These are phyloP conservation scores for Lordiphosa clarofinis DNA, from an alignment of 1,140 invertebrate species.

Conservation along the genomic window DNA sequence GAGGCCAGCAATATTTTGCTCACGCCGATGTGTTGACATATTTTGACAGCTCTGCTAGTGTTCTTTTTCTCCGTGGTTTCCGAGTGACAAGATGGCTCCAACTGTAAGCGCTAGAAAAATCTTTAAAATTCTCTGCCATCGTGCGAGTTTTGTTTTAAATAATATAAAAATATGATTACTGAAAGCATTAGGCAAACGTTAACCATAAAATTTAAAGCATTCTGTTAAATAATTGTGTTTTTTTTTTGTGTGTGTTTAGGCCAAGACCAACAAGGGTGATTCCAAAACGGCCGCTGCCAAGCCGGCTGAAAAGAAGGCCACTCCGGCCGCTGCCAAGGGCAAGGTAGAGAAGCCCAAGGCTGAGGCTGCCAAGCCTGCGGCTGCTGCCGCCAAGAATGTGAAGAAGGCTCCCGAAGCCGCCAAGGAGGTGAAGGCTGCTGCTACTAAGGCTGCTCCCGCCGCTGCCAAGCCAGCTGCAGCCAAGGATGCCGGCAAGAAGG, in stretches of 20 bases:
- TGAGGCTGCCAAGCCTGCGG: constrained; percentile 73
- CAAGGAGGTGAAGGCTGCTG: constrained; percentile 65
- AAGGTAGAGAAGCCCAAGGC: constrained; percentile 79
- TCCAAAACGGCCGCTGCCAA: constrained; percentile 68
- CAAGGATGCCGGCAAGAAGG: constrained; percentile 80
- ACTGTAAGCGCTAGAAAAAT: constrained; percentile 64
- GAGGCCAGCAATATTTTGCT: constrained; percentile 3
- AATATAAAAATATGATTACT: constrained; percentile 15
- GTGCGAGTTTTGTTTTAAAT: constrained; percentile 12
- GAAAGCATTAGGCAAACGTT: neutral
- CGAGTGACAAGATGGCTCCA: constrained; percentile 75
- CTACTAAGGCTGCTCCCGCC: constrained; percentile 45
- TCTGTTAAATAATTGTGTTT: constrained; percentile 3
- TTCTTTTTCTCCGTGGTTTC: constrained; percentile 78
- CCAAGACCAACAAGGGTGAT: constrained; percentile 76
- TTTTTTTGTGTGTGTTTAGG: constrained; percentile 31
- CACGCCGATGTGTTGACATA: constrained; percentile 6
- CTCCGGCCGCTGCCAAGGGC: constrained; percentile 75
- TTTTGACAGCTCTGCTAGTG: constrained; percentile 11
- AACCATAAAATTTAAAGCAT: neutral
- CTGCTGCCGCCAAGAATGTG: constrained; percentile 74
- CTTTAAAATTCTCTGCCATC: constrained; percentile 27
- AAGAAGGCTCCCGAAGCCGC: constrained; percentile 74
- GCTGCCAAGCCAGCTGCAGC: constrained; percentile 57
- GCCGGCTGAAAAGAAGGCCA: constrained; percentile 72